Conservation (phyloP, 2,797 vertebrate genomes). For the Malurus leucopterus region DNA sequence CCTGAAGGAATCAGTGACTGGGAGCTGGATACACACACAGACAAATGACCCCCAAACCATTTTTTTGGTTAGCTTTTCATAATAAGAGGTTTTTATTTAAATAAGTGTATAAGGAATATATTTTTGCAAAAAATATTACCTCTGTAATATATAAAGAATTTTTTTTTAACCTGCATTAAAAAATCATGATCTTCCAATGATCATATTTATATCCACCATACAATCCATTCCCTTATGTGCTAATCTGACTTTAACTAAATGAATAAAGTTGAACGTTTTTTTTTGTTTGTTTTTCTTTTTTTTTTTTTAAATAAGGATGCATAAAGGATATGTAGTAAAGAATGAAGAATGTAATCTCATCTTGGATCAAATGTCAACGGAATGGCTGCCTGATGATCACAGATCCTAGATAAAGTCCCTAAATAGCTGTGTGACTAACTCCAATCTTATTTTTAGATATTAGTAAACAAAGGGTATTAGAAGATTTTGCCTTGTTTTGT, state of each 20-base stretch:
- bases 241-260: background rate
- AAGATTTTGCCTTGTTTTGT: background rate
- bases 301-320: background rate
- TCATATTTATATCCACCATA: background rate
- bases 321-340: background rate
- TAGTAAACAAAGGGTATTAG: background rate
- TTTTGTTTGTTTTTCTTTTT: background rate
- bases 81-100: background rate
- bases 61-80: background rate
- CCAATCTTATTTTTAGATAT: background rate
- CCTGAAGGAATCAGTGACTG: background rate
- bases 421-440: background rate
- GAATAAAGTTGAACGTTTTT: background rate
- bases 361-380: background rate
- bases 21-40: background rate
- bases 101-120: background rate
- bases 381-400: background rate
- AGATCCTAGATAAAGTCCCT: background rate
- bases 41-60: fast-evolving
- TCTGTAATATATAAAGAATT: background rate
- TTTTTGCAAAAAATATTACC: background rate
- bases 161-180: background rate
- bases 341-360: background rate
- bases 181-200: background rate
- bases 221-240: fast-evolving